phyloP scores from a whole-genome alignment of 2,113 vertebrate species.

The Sialia sialis region DNA sequence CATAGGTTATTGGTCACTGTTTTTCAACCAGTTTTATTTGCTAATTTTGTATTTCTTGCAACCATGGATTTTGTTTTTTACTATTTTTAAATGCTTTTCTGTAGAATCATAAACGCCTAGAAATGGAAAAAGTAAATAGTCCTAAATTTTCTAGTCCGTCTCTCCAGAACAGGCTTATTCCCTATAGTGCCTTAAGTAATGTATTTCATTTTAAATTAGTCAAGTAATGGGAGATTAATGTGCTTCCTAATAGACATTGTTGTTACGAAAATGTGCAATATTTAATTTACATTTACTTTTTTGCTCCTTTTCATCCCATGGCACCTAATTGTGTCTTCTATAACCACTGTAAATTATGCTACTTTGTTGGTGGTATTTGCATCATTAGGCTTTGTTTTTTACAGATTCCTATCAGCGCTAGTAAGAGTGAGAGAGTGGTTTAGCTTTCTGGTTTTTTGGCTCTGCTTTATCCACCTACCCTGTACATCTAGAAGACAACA shows the following conservation, averaged over 20 bases:
- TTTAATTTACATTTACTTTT: slow-evolving; percentile 28
- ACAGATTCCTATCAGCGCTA: background rate
- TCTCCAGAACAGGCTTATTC: slow-evolving; percentile 34
- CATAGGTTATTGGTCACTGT: background rate
- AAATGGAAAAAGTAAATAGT: slow-evolving; percentile 20
- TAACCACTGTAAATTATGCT: slow-evolving; percentile 32
- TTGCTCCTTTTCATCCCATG: slow-evolving; percentile 25
- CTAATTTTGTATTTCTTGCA: background rate
- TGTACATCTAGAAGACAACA: background rate
- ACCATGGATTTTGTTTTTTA: background rate
- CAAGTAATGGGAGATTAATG: slow-evolving; percentile 52
- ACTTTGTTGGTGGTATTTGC: background rate
- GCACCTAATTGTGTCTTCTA: slow-evolving; percentile 5
- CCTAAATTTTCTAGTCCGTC: slow-evolving; percentile 39
- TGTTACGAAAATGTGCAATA: slow-evolving; percentile 18
- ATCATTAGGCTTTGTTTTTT: slow-evolving; percentile 38
- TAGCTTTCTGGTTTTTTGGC: background rate
- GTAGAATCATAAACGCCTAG: background rate
- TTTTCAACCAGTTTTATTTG: background rate
- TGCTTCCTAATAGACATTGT: background rate
- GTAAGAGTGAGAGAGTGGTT: background rate
- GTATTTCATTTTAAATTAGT: slow-evolving; percentile 40
- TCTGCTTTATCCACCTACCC: background rate
- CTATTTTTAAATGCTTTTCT: background rate
- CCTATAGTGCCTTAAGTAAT: slow-evolving; percentile 5